A percentile compares a stretch with the other conserved stretches of the same genome.
Conservation (phyloP, 2,888 invertebrate genomes). For the Polylopha cassiicola region DNA sequence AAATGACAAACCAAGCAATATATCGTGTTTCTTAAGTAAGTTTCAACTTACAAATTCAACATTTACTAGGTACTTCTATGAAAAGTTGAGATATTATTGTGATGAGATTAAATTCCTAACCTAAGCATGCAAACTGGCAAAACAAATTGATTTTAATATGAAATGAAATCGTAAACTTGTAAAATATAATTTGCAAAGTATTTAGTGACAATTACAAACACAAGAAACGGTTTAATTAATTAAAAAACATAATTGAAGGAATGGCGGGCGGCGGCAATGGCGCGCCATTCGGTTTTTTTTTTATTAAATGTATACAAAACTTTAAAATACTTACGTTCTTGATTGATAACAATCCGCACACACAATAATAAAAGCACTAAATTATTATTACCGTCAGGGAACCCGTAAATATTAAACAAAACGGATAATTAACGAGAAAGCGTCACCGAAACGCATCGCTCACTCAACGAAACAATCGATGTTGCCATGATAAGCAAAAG, state of each 20-base stretch:
- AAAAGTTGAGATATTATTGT: no score
- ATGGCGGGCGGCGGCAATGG: slow-evolving; percentile 70
- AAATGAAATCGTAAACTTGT: neutral
- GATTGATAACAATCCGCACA: slow-evolving; percentile 36
- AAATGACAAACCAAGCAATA: no score
- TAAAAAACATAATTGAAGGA: slow-evolving; percentile 44
- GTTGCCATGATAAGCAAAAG: no score
- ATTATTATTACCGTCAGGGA: slow-evolving; percentile 35
- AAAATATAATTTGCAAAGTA: neutral
- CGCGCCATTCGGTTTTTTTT: slow-evolving; percentile 36
- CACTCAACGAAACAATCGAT: slow-evolving; percentile 36
- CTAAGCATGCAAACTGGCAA: no score
- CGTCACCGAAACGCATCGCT: slow-evolving; percentile 47
- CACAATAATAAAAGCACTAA: slow-evolving; percentile 38
- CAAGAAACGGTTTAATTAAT: slow-evolving; percentile 22
- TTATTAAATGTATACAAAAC: slow-evolving; percentile 25
- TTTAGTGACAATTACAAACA: neutral
- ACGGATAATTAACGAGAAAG: slow-evolving; percentile 41
- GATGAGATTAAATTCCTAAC: no score
- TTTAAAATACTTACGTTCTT: slow-evolving; percentile 45
- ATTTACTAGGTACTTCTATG: no score
- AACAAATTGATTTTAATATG: no score
- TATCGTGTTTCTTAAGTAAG: no score
- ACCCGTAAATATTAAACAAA: slow-evolving; percentile 38
- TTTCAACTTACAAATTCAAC: no score